Conservation (phyloP, 1,140 invertebrate species). For the Drosophila burlai region DNA sequence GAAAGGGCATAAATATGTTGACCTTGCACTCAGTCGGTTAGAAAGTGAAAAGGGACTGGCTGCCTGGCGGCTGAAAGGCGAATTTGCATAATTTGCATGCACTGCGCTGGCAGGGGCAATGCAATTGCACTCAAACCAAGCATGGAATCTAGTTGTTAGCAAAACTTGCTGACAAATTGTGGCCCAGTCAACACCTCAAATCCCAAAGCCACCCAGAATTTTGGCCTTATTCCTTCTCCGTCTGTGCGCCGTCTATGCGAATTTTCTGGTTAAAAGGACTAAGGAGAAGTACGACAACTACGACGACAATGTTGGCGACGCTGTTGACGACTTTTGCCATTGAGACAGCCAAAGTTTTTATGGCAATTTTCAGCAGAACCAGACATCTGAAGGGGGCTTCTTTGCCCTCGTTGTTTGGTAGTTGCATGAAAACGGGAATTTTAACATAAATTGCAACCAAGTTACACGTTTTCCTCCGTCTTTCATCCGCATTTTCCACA, state of each 20-base stretch:
- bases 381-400: slow-evolving; percentile 57
- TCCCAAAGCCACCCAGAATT: slow-evolving; percentile 19
- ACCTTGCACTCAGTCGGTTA: slow-evolving; percentile 70
- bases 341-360: slow-evolving; percentile 81
- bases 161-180: slow-evolving; percentile 75
- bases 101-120: slow-evolving; percentile 19
- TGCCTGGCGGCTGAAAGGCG: slow-evolving; percentile 23
- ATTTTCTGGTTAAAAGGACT: slow-evolving; percentile 34
- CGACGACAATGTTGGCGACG: slow-evolving; percentile 46
- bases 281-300: slow-evolving; percentile 50
- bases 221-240: slow-evolving; percentile 27
- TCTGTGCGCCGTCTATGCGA: slow-evolving; percentile 57
- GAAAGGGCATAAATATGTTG: slow-evolving; percentile 65
- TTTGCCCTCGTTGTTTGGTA: slow-evolving; percentile 11
- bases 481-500: slow-evolving; percentile 23
- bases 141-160: slow-evolving; percentile 67
- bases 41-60: slow-evolving; percentile 62
- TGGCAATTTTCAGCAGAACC: slow-evolving; percentile 64
- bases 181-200: slow-evolving; percentile 58
- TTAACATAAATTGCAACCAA: slow-evolving; percentile 69
- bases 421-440: slow-evolving; percentile 58
- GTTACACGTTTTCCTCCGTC: slow-evolving; percentile 45
- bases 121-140: slow-evolving; percentile 48
- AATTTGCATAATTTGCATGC: slow-evolving; percentile 78
- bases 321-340: slow-evolving; percentile 75